Base-by-base conservation (phyloP, 1,140 invertebrate species). In the Myzus persicae region DNA sequence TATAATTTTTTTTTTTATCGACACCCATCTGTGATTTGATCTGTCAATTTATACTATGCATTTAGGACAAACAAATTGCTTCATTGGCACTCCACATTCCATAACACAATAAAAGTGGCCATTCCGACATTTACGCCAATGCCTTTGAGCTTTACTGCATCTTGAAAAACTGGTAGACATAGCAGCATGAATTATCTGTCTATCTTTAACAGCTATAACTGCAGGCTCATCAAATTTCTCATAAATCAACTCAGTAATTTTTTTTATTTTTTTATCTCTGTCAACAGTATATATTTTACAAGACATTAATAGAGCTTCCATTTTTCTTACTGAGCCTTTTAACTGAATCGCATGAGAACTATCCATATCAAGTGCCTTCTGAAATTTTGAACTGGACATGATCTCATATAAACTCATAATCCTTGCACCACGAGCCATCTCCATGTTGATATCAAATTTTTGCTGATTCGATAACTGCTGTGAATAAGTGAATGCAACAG, bases 71-170 rank as follows among this genome's bases (percentile, higher is more conserved):
- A 93, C 95, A 1, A 95, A 92, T 85, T 94, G 94, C 94, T 96
- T 59, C 95, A 96, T 97, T 0, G 97, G 97, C 14, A 97, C 97
- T 40, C 97, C 97, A 95, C 97, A 97, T n/a, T 97, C 96, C 7
- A 95, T 96, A 94, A 97, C 97, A 44, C 95, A 96, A 94, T 98
- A 98, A 89, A 96, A 95, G 94, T 98, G 97, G 9, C 97, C 97
- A 95, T 97, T 97, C 2, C 96, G 96, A 95, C 97, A 98, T 94
- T 97, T 97, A 94, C 24, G 20, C 54, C 54, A 59, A 59, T 59
- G 54, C 31, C 54, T 26, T 31, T 59, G 54, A 59, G 54, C 54
- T 59, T 59, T 59, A 31, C 31, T 59, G 26, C 54, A 24, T 59
- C 3, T 7, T 3, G 2, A 3, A 59, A 59, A 59, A 59, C 6